Evolutionary conservation across 2,113 vertebrate genomes (phyloP), one percentile per base, ranked within the genome.

Genomic region (Tympanuchus pallidicinctus): DNA sequence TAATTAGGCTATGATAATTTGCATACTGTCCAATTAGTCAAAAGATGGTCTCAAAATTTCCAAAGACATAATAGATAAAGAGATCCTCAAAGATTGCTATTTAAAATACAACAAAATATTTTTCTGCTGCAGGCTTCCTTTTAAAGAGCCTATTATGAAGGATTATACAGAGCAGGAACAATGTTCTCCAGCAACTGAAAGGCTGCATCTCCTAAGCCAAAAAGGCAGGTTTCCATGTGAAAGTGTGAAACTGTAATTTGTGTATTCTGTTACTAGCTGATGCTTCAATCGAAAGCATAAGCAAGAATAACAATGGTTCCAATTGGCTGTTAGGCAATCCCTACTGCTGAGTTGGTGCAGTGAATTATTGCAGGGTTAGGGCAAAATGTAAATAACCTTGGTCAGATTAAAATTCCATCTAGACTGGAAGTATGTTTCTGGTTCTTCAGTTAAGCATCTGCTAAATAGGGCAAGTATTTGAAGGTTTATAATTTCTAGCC

Each of bases 221-320:
- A 27, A 63, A 63, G 15, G 15, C 22, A 25, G 22, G 16, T 24
- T 63, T 25, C 22, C 24, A 11, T 25, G 15, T 40, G 24, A 63
- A 63, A 18, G 25, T 27, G 11, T 27, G 10, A 27, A 63, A 18
- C 11, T 17, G 14, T 73, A 13, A 18, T 70, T 43, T 74, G 2
- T 59, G 24, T 5, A 12, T 24, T 25, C 19, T 61, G 0, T 30
- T 30, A 11, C 12, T 47, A 75, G 32, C 38, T 34, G 56, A 1
- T 56, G 30, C 40, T 71, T 74, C 10, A 11, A 30, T 21, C 10
- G 45, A 70, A 56, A 22, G 43, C 3, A 13, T 17, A 82, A 48
- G 6, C 3, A 59, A 54, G 30, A 72, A 6, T 11, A 17, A 7
- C 45, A 20, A 4, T 9, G 60, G 14, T 30, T 54, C 16, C 10